These are phyloP conservation scores for Hozukius guyotensis DNA, from an alignment of 2,797 vertebrate genomes.

Conservation along the genomic window DNA sequence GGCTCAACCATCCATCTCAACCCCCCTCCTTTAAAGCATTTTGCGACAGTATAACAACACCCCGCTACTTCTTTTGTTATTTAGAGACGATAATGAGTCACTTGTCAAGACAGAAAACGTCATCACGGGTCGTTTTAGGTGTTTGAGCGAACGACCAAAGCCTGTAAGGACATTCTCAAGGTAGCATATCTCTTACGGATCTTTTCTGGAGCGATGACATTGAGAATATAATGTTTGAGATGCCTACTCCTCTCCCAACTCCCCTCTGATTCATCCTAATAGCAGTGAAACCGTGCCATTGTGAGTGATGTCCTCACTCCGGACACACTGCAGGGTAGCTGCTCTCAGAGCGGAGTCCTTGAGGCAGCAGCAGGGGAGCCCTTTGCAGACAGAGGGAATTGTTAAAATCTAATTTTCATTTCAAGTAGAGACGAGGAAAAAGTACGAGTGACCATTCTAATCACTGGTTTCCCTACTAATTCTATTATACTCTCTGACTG, in stretches of 20 bases:
- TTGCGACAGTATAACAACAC: background rate
- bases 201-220: background rate
- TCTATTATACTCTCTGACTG: background rate
- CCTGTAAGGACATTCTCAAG: background rate
- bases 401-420: slow-evolving; percentile 22
- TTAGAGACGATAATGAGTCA: background rate
- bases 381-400: background rate
- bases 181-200: background rate
- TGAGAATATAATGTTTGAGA: background rate
- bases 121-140: background rate
- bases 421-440: slow-evolving; percentile 24
- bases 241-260: background rate
- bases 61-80: background rate
- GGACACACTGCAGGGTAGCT: slow-evolving; percentile 17
- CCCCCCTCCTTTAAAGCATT: background rate
- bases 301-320: slow-evolving; percentile 23
- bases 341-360: slow-evolving; percentile 31
- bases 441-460: slow-evolving; percentile 4
- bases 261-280: slow-evolving; percentile 13
- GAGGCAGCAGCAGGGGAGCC: slow-evolving; percentile 22
- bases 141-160: background rate
- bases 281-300: slow-evolving; percentile 2
- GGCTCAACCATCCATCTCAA: background rate
- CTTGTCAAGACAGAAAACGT: background rate
- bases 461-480: background rate